A percentile compares a stretch with the other conserved stretches of the same genome.
phyloP scores from a whole-genome alignment of 2,888 invertebrate species.

The Oxytorus armatus region DNA sequence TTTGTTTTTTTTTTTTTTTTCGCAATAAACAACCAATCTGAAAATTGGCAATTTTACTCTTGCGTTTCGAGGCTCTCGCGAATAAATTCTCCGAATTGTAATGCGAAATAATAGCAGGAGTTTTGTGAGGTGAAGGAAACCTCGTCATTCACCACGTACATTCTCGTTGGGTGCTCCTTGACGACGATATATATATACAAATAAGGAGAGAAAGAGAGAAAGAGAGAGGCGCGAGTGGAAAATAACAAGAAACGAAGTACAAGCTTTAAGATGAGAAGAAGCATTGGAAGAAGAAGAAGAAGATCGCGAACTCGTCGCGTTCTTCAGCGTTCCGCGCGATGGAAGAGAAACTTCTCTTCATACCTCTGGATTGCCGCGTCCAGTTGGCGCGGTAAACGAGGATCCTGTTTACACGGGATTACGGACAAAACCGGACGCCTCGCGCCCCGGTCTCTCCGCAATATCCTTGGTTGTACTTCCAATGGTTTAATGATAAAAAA shows the following conservation, averaged over 20 bases:
- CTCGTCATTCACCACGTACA: slow-evolving; percentile 64
- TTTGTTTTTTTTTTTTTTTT: too few relatives aligned
- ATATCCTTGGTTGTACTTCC: slow-evolving; percentile 56
- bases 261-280: slow-evolving; percentile 1
- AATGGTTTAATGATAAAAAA: slow-evolving; percentile 8
- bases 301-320: slow-evolving; percentile 41
- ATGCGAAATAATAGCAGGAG: slow-evolving; percentile 31
- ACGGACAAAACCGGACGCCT: slow-evolving; percentile 75
- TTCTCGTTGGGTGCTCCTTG: slow-evolving; percentile 2
- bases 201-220: slow-evolving; percentile 9
- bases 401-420: slow-evolving; percentile 78
- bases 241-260: slow-evolving; percentile 37
- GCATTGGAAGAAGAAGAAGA: slow-evolving; percentile 23
- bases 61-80: not conserved
- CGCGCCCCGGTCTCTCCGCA: slow-evolving; percentile 66
- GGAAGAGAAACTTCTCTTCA: slow-evolving; percentile 64
- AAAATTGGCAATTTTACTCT: too few relatives aligned
- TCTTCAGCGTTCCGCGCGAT: slow-evolving; percentile 48
- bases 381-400: slow-evolving; percentile 75
- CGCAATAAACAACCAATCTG: too few relatives aligned
- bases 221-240: slow-evolving; percentile 25
- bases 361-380: slow-evolving; percentile 71
- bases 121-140: slow-evolving; percentile 62
- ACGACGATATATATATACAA: not conserved
- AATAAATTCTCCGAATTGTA: slow-evolving; percentile 41